Evolutionary conservation across 53 echinoderm and acorn worm species (phyloP).

Genomic region (Zoroaster sp.): DNA sequence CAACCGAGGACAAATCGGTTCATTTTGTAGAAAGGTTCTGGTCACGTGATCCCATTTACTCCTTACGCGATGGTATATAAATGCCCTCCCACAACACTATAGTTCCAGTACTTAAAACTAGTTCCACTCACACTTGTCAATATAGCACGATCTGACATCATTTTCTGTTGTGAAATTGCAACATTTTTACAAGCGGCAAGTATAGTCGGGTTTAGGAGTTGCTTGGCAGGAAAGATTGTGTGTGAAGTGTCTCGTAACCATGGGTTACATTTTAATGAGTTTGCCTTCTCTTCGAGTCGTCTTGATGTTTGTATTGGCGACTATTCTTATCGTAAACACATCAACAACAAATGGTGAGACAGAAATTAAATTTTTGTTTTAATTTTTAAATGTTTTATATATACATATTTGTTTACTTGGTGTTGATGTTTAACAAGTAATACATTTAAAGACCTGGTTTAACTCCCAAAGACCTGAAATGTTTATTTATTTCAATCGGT

Average conservation of each 20-base stretch:
- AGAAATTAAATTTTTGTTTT: background rate
- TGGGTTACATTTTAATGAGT: background rate
- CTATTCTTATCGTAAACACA: constrained; percentile 19
- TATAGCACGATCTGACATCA: background rate
- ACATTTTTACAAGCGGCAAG: background rate
- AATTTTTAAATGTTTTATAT: no score
- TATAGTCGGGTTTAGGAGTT: background rate
- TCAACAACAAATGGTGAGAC: constrained; percentile 14
- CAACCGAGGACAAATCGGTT: background rate
- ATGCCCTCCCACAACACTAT: no score
- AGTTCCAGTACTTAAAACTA: no score
- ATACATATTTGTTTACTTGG: no score
- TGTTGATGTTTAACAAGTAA: no score
- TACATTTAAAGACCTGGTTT: no score
- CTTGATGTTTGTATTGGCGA: constrained; percentile 10
- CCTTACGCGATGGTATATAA: no score
- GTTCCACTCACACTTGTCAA: no score
- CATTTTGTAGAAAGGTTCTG: background rate
- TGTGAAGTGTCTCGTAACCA: background rate
- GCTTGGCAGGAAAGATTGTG: no score
- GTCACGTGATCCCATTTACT: background rate
- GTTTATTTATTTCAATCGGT: no score
- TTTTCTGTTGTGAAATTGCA: background rate
- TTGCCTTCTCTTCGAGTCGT: constrained; percentile 17
- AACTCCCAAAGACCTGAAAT: no score